Conservation (phyloP, 64 coral and sea anemone species). For the Montipora capricornis region DNA sequence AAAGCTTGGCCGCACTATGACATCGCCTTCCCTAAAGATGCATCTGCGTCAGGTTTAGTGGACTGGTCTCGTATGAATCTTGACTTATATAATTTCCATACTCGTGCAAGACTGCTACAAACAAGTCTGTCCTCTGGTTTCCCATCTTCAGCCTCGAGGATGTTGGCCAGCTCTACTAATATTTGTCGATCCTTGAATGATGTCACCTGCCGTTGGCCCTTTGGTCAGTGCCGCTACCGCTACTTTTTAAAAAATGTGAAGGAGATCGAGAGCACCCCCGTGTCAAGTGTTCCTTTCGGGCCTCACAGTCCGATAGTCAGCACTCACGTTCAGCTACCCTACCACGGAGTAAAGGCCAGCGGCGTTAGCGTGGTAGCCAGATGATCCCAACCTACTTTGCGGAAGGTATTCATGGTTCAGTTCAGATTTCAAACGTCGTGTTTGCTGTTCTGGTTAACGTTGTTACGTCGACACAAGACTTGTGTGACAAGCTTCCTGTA, state of each 20-base stretch:
- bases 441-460: no score
- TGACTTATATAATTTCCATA: slow-evolving; percentile 42
- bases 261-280: slow-evolving; percentile 7
- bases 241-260: slow-evolving; percentile 15
- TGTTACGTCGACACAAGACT: background rate
- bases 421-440: no score
- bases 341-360: no score
- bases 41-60: slow-evolving; percentile 1
- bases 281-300: background rate
- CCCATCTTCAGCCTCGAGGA: background rate
- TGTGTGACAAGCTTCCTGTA: background rate
- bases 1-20: background rate
- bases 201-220: background rate
- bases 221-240: background rate
- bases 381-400: no score
- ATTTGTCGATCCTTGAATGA: slow-evolving; percentile 18
- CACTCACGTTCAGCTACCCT: background rate
- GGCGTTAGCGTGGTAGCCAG: no score
- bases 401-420: no score
- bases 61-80: slow-evolving; percentile 37
- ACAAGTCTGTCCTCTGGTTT: background rate
- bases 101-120: background rate
- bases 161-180: background rate
- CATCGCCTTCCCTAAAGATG: slow-evolving; percentile 11
- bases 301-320: background rate